Percentiles rank a stretch among this genome's conserved stretches.
These are phyloP conservation scores for Argyra leucocephala DNA, from an alignment of 2,888 invertebrate genomes.

Conservation along the genomic window DNA sequence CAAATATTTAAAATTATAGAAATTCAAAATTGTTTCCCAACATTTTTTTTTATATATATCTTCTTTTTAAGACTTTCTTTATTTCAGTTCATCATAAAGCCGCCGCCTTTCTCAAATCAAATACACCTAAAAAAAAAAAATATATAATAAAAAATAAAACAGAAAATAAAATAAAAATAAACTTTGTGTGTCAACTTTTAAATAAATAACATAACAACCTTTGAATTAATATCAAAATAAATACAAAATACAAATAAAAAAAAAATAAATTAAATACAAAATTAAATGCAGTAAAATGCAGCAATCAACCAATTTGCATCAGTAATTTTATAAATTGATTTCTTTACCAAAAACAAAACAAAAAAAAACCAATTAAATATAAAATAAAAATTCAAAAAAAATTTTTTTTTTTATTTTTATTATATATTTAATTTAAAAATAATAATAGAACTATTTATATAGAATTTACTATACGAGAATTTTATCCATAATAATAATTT, in stretches of 20 bases:
- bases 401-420: not conserved
- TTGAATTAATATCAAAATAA: not conserved
- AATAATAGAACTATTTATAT: no score
- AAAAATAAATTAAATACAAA: not conserved
- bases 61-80: not conserved
- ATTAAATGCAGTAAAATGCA: not conserved
- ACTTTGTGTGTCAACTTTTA: conserved; percentile 1
- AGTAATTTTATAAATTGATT: conserved; percentile 3
- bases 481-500: no score
- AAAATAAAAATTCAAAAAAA: not conserved
- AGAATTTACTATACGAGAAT: no score
- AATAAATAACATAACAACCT: not conserved
- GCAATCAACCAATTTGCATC: not conserved
- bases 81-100: not conserved
- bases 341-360: not conserved
- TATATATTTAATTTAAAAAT: no score
- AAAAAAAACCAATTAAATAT: not conserved
- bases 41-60: not conserved
- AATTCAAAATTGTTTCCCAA: not conserved
- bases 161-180: not conserved
- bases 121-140: not conserved
- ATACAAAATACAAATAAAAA: no score
- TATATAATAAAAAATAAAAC: not conserved
- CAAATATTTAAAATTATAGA: not conserved
- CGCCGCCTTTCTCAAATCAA: not conserved